Percentiles rank a stretch among this genome's conserved stretches.
Evolutionary conservation across 2,888 invertebrate genomes (phyloP).

Genomic region (Cephonodes hylas): DNA sequence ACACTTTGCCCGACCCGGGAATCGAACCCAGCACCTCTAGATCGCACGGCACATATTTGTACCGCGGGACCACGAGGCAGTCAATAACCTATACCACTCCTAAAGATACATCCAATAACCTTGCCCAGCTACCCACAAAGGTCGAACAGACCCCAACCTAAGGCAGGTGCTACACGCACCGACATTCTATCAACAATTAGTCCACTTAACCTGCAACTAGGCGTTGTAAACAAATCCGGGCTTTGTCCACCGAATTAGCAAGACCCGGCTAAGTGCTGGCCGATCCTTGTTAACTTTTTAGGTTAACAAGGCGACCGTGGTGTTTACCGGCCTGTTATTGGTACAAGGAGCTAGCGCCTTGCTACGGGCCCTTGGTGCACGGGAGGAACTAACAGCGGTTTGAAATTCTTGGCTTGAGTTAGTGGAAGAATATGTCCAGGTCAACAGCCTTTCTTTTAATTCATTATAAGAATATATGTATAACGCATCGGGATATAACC

Average conservation of each 20-base stretch:
- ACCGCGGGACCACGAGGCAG: too few species aligned
- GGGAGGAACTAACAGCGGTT: slow-evolving; percentile 12
- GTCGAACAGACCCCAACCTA: slow-evolving; percentile 17
- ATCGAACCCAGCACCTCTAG: too few species aligned
- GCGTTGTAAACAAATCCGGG: slow-evolving; percentile 66
- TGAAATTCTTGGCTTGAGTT: too few species aligned
- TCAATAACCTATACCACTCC: background rate
- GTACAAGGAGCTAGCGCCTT: slow-evolving; percentile 61
- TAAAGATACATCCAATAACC: background rate
- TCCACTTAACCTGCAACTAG: slow-evolving; percentile 74
- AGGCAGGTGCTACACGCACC: slow-evolving; percentile 37
- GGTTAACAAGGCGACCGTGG: slow-evolving; percentile 71
- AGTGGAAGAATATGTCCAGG: too few species aligned
- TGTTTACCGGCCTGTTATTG: slow-evolving; percentile 57
- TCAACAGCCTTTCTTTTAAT: too few species aligned
- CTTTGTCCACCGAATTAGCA: slow-evolving; percentile 75
- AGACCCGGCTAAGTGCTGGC: slow-evolving; percentile 65
- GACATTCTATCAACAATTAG: slow-evolving; percentile 76
- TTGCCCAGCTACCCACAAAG: background rate
- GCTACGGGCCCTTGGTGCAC: slow-evolving; percentile 28
- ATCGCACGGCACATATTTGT: too few species aligned
- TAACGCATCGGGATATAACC: too few species aligned
- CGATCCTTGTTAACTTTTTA: slow-evolving; percentile 78
- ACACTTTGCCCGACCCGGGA: too few species aligned
- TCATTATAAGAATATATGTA: too few species aligned